Evolutionary conservation across 2,888 invertebrate genomes (phyloP).

Genomic region (Erannis defoliaria): DNA sequence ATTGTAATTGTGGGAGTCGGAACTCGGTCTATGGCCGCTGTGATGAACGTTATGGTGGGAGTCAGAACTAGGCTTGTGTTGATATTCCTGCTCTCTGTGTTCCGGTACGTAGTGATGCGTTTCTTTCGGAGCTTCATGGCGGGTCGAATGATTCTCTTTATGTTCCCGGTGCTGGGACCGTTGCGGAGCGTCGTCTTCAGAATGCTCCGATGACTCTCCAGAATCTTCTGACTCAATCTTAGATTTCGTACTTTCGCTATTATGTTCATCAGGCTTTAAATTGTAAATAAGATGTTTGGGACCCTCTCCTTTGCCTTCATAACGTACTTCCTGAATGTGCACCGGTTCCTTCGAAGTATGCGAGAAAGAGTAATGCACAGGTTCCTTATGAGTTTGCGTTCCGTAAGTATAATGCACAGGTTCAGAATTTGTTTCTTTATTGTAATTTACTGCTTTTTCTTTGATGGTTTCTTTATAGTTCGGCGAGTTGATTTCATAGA

Average conservation of each 20-base stretch:
- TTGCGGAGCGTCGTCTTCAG: constrained; percentile 46
- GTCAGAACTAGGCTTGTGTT: constrained; percentile 32
- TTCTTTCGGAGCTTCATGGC: constrained; percentile 39
- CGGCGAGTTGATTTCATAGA: constrained; percentile 75
- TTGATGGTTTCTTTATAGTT: constrained; percentile 75
- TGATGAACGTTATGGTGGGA: constrained; percentile 39
- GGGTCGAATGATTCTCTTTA: constrained; percentile 32
- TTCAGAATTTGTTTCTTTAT: constrained; percentile 71
- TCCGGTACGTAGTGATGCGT: constrained; percentile 43
- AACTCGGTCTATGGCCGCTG: constrained; percentile 13
- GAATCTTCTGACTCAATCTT: constrained; percentile 44
- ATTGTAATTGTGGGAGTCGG: constrained; percentile 2
- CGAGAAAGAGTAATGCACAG: constrained; percentile 68
- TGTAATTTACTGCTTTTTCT: constrained; percentile 73
- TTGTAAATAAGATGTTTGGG: constrained; percentile 68
- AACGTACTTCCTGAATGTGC: constrained; percentile 60
- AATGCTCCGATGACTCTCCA: constrained; percentile 47
- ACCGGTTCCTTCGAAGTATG: constrained; percentile 63
- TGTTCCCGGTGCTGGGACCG: constrained; percentile 39
- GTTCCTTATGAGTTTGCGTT: constrained; percentile 65
- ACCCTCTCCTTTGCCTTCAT: constrained; percentile 58
- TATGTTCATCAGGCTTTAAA: constrained; percentile 59
- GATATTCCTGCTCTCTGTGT: constrained; percentile 45
- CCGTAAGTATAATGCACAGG: constrained; percentile 70
- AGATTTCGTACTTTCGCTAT: constrained; percentile 42